These are phyloP conservation scores for Agriopis aurantiaria DNA, from an alignment of 2,888 invertebrate species.

Conservation along the genomic window DNA sequence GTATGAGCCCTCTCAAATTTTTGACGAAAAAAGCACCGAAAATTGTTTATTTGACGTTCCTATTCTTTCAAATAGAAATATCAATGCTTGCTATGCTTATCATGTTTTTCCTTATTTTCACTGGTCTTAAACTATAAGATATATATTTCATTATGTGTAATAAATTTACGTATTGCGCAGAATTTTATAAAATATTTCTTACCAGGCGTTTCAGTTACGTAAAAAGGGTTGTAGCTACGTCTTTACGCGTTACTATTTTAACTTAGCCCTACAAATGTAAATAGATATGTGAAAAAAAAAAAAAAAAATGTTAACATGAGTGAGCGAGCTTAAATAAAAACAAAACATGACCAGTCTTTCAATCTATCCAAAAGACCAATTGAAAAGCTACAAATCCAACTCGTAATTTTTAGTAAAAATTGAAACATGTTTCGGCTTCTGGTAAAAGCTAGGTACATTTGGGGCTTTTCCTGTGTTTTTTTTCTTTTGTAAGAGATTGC, in stretches of 20 bases:
- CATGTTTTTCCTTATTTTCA: no score
- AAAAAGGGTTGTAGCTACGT: slow-evolving; percentile 33
- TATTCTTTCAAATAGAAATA: no score
- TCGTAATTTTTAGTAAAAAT: slow-evolving; percentile 75
- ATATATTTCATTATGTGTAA: no score
- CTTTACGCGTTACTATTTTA: slow-evolving; percentile 35
- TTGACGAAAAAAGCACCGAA: no score
- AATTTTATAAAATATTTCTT: not conserved
- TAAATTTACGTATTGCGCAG: no score
- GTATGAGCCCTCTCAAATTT: no score
- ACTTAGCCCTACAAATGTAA: slow-evolving; percentile 9
- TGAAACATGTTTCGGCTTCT: slow-evolving; percentile 80
- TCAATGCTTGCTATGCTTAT: no score
- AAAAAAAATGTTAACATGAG: not conserved
- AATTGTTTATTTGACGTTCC: no score
- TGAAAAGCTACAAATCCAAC: slow-evolving; percentile 71
- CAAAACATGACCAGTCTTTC: slow-evolving; percentile 39
- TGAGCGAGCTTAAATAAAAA: slow-evolving; percentile 43
- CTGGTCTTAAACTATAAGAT: no score
- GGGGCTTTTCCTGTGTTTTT: slow-evolving; percentile 73
- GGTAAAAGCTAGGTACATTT: slow-evolving; percentile 81
- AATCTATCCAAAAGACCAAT: slow-evolving; percentile 61
- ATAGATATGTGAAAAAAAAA: slow-evolving; percentile 6
- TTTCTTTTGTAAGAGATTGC: slow-evolving; percentile 85
- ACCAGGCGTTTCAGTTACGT: slow-evolving; percentile 29